These are phyloP conservation scores for Isoperla grammatica DNA, from an alignment of 2,888 invertebrate species.

Conservation along the genomic window DNA sequence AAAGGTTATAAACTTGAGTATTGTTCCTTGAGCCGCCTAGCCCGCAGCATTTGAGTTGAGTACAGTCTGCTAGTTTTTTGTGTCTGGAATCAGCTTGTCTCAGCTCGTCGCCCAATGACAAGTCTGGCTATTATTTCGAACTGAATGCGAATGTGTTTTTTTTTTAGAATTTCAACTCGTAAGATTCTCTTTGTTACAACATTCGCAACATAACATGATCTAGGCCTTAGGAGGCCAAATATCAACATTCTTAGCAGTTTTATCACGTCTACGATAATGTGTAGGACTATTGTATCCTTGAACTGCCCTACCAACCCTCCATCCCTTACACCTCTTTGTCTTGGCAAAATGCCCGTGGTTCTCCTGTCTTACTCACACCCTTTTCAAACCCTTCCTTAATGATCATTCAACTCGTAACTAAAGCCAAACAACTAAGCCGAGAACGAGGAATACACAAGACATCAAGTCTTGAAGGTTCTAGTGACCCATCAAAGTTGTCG, in stretches of 20 bases:
- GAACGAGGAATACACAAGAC: too few species aligned
- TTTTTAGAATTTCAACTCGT: neutral
- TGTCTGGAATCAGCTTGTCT: constrained; percentile 30
- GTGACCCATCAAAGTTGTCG: constrained; percentile 7
- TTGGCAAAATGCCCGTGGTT: constrained; percentile 23
- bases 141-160: neutral
- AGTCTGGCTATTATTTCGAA: constrained; percentile 15
- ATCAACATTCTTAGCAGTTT: neutral
- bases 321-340: constrained; percentile 18
- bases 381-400: constrained; percentile 16
- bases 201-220: too few species aligned
- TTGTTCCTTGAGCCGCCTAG: constrained; percentile 11
- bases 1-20: too few species aligned
- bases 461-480: too few species aligned
- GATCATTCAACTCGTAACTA: constrained; percentile 18
- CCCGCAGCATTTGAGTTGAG: constrained; percentile 27
- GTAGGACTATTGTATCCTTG: constrained; percentile 2
- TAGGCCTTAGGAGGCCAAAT: too few species aligned
- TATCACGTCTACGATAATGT: neutral
- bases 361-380: constrained; percentile 14
- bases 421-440: constrained; percentile 14
- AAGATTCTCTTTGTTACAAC: neutral
- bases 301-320: neutral
- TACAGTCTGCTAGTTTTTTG: constrained; percentile 28
- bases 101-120: constrained; percentile 17